phyloP scores from a whole-genome alignment of 2,888 invertebrate species.

The Incurvaria masculella region DNA sequence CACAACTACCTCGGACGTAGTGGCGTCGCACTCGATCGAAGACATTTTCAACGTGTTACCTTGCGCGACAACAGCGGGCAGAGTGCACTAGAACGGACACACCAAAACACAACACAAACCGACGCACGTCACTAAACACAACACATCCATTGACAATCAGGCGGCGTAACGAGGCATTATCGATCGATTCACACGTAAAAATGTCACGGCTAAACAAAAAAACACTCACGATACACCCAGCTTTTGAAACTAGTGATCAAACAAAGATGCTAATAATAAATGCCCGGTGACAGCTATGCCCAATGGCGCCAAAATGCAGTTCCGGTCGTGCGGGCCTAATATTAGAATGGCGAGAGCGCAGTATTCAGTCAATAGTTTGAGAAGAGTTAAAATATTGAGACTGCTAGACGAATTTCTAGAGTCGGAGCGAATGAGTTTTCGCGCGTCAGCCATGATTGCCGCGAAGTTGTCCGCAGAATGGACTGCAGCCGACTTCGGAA shows the following conservation, averaged over 20 bases:
- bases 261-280: background rate
- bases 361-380: no score
- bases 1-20: no score
- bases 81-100: no score
- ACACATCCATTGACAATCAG: background rate
- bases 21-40: no score
- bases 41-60: no score
- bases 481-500: background rate
- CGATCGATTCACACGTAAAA: background rate
- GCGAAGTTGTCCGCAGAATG: background rate
- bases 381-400: no score
- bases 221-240: background rate
- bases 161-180: background rate
- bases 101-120: no score
- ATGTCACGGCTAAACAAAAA: background rate
- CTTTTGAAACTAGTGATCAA: background rate
- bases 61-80: no score
- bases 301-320: background rate
- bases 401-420: no score
- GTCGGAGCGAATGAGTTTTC: background rate
- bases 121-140: background rate
- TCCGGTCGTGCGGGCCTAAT: no score
- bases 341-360: no score
- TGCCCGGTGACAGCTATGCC: background rate
- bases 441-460: background rate